These are phyloP conservation scores for Galeopterus variegatus DNA, from an alignment of 2,113 vertebrate species.

Conservation along the genomic window DNA sequence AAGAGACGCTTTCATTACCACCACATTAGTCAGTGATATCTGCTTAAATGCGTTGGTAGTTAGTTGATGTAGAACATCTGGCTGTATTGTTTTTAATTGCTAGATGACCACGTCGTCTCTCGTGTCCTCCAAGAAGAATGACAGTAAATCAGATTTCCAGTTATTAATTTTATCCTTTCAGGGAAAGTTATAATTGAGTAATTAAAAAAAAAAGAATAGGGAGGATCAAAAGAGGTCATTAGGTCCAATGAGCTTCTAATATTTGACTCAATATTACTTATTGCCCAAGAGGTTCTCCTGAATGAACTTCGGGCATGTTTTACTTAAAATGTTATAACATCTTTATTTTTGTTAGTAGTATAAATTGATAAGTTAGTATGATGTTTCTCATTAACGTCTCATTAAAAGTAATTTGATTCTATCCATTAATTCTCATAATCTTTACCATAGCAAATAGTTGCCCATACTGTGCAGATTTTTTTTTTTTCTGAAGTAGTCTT, in stretches of 20 bases:
- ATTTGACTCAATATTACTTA: conserved; percentile 32
- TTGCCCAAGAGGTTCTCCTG: background rate
- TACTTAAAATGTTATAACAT: conserved; percentile 1
- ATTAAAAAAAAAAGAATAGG: conserved; percentile 47
- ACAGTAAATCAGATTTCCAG: conserved; percentile 30
- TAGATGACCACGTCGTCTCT: conserved; percentile 13
- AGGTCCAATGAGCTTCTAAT: background rate
- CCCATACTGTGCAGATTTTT: background rate
- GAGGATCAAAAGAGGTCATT: background rate
- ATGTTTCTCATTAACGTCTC: background rate
- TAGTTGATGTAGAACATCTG: conserved; percentile 51
- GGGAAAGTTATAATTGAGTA: background rate
- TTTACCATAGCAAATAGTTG: background rate
- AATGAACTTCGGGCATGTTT: background rate
- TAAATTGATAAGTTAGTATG: background rate
- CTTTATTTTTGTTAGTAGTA: conserved; percentile 14
- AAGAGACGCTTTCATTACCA: background rate
- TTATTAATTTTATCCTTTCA: conserved; percentile 42
- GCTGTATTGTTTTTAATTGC: conserved; percentile 27
- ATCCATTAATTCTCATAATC: conserved; percentile 11
- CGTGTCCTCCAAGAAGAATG: background rate
- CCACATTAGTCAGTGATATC: background rate
- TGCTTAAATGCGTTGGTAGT: conserved; percentile 9
- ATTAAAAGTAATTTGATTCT: background rate
- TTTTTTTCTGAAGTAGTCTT: background rate